Conservation (phyloP, 2,113 vertebrate species). For the Condylura cristata region DNA sequence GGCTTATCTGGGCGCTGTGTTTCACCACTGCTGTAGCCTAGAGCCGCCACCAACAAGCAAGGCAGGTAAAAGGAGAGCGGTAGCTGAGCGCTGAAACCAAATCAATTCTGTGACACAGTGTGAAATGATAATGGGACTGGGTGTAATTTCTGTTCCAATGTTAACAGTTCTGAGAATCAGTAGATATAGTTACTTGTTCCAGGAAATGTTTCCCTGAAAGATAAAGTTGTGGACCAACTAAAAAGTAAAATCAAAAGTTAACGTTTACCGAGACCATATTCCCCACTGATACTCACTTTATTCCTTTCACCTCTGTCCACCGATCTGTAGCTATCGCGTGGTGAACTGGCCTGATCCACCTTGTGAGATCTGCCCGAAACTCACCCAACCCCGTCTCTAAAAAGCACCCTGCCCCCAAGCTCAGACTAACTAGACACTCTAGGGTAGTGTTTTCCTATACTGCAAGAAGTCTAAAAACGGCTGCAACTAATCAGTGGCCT, state of each 20-base stretch:
- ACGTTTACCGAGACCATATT: neutral
- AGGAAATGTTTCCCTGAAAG: conserved; percentile 54
- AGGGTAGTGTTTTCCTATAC: neutral
- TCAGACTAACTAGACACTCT: neutral
- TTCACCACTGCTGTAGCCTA: neutral
- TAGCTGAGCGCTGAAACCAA: conserved; percentile 1
- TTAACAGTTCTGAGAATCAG: conserved; percentile 45
- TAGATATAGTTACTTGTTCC: conserved; percentile 42
- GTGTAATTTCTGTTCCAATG: conserved; percentile 16
- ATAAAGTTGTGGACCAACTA: conserved; percentile 39
- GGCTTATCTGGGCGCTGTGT: neutral
- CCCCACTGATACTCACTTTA: neutral
- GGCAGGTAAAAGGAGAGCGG: conserved; percentile 31
- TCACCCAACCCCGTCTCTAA: neutral
- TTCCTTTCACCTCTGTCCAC: neutral
- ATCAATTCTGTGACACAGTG: neutral
- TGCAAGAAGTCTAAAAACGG: neutral
- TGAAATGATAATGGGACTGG: conserved; percentile 10
- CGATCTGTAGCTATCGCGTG: neutral
- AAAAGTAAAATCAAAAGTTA: neutral
- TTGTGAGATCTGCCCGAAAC: neutral
- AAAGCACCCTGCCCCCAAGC: neutral
- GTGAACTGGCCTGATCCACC: neutral
- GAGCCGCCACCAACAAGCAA: neutral
- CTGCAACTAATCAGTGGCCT: neutral